Base-by-base conservation (phyloP, 2,888 invertebrate species). In the Harpalus rufipes region DNA sequence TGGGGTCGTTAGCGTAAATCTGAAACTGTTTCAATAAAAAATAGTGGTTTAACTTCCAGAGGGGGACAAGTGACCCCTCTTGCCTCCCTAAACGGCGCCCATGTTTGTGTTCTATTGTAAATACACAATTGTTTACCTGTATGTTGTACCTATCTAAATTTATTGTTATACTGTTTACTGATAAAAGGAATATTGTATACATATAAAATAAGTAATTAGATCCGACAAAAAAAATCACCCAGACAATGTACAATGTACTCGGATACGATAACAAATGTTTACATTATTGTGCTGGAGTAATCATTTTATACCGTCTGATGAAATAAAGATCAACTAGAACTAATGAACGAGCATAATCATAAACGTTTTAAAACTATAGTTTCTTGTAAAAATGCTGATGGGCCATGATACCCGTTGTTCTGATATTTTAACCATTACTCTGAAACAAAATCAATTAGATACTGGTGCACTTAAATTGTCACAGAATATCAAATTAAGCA, bases 231-330 rank as follows among this genome's bases (percentile, higher is more conserved):
- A 14, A 59, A 59, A n/a, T 14, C 7, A 59, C 16, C 14, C 32
- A 65, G 65, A 65, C 65, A 59, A 59, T 59, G 65, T 65, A 65
- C 32, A 65, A 65, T 14, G 65, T 65, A 65, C 65, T 65, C 25
- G 39, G 32, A 65, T 65, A 32, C 32, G 65, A 65, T 65, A 65
- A 25, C 32, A 39, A 61, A 18, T 65, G 65, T 65, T 65, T 65
- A 65, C 65, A 65, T 32, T 65, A 65, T 25, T 18, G 21, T 65
- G 65, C 65, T 65, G 32, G 25, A 12, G 32, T 65, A 65, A 65
- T 65, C 32, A 10, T 32, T 65, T 65, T 65, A 65, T 65, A n/a
- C 7, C 25, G 18, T 65, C 61, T 32, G 65, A 65, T n/a, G 32
- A 32, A 65, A 65, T 65, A 25, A 32, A 39, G 12, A 65, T 65